Percentiles rank a stretch among this genome's conserved stretches.
phyloP scores from a whole-genome alignment of 2,113 vertebrate species.

The Proteles cristata region DNA sequence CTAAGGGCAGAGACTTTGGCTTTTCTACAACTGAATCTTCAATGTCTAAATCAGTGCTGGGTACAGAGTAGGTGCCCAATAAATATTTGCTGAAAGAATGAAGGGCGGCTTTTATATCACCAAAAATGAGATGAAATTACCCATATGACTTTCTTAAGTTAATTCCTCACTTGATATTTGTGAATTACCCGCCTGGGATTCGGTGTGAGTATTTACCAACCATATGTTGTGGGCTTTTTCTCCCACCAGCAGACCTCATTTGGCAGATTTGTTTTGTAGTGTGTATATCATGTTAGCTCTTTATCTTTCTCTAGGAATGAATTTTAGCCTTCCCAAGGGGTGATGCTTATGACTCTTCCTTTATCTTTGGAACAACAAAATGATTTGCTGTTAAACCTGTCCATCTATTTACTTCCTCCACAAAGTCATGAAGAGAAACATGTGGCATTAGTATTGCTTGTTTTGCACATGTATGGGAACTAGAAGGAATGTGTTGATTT shows the following conservation, averaged over 20 bases:
- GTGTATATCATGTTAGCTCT: neutral
- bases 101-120: neutral
- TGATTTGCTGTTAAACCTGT: neutral
- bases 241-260: neutral
- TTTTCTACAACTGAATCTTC: neutral
- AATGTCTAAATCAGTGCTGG: neutral
- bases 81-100: slow-evolving; percentile 19
- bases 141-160: neutral
- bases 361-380: neutral
- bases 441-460: neutral
- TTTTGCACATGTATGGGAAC: neutral
- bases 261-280: neutral
- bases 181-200: neutral
- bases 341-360: neutral
- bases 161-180: slow-evolving; percentile 3
- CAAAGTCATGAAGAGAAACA: neutral
- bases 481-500: neutral
- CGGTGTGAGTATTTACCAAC: neutral
- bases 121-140: neutral
- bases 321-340: neutral
- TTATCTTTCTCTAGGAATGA: neutral
- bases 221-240: neutral
- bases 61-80: neutral
- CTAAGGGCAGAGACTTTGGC: neutral
- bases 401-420: neutral